Base-by-base conservation (phyloP, 2,797 vertebrate species). In the Alosa sapidissima region DNA sequence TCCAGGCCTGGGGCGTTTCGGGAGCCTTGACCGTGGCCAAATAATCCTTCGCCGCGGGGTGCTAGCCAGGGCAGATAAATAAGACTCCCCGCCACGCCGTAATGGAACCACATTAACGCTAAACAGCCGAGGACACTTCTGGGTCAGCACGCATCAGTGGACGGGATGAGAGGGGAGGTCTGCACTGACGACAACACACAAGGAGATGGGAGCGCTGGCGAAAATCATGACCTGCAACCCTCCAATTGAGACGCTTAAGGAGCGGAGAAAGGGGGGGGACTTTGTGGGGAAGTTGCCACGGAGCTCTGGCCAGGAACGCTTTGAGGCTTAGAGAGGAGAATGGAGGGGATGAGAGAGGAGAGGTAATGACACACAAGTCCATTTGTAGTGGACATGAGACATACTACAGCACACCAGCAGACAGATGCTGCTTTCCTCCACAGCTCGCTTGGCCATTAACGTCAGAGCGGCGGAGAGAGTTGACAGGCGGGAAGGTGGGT, bases 111-210 rank as follows among this genome's bases (percentile, higher is more conserved):
- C 81, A n/a, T 87, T 82, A 83, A 81, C 16, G 82, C 82, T 81
- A 84, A 85, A 88, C 85, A 24, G 58, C 55, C 41, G 28, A 68
- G 75, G 89, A 89, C 87, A 88, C 49, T 78, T 89, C 49, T 84
- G 83, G 87, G 85, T 87, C 87, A 89, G 82, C 72, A 6, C 5
- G 36, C 41, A 78, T 78, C 72, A 45, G 65, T 36, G 65, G 28
- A 72, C 9, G 5, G 36, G 68, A 45, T 1, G 41, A 78, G 72
- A 19, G 36, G 36, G 68, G 41, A 21, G 14, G 36, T 45, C 14
- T 45, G 14, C 6, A 36, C 5, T 2, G 14, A 21, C 7, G 36
- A 78, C 16, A 4, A 1, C 36, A 47, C 16, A 47, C 8, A n/a
- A 65, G 1, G 16, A 47, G 36, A 62, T 9, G 8, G 58, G 10